phyloP scores from a whole-genome alignment of 2,888 invertebrate species.

The Dione vanillae region DNA sequence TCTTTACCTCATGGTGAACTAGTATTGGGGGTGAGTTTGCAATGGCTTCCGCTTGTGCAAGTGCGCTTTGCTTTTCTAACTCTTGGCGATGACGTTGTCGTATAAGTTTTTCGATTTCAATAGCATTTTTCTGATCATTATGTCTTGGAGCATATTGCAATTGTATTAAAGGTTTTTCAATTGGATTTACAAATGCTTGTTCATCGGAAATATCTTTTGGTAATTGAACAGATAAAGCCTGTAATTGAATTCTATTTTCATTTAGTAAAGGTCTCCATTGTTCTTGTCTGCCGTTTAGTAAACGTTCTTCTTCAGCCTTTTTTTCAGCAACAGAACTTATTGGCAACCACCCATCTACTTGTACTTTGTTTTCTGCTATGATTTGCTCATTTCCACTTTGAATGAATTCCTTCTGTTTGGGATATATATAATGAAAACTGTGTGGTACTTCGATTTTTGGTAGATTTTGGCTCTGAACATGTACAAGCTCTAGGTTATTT shows the following conservation, averaged over 20 bases:
- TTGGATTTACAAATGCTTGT: neutral
- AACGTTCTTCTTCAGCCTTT: conserved; percentile 36
- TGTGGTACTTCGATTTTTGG: conserved; percentile 11
- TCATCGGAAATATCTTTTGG: conserved; percentile 26
- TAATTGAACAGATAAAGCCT: conserved; percentile 36
- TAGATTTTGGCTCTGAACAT: conserved; percentile 20
- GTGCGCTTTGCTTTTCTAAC: conserved; percentile 59
- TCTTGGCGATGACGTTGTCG: conserved; percentile 48
- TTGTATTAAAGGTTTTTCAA: conserved; percentile 46
- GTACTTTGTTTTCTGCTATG: conserved; percentile 33
- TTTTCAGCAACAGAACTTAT: conserved; percentile 46
- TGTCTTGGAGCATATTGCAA: conserved; percentile 62
- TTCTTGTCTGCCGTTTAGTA: conserved; percentile 42
- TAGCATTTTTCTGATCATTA: conserved; percentile 57
- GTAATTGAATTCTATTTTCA: conserved; percentile 47
- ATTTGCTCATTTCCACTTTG: conserved; percentile 39
- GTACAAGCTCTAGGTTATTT: neutral
- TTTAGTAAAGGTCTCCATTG: conserved; percentile 46
- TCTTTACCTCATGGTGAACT: conserved; percentile 55
- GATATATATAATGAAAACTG: conserved; percentile 27
- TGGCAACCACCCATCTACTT: conserved; percentile 48
- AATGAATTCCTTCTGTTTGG: conserved; percentile 24
- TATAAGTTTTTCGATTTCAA: conserved; percentile 59
- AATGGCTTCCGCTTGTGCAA: conserved; percentile 58
- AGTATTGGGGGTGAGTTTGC: conserved; percentile 55